A percentile compares a stretch with the other conserved stretches of the same genome.
These are phyloP conservation scores for Propithecus perrieri DNA, from an alignment of 2,797 vertebrate species.

Conservation along the genomic window DNA sequence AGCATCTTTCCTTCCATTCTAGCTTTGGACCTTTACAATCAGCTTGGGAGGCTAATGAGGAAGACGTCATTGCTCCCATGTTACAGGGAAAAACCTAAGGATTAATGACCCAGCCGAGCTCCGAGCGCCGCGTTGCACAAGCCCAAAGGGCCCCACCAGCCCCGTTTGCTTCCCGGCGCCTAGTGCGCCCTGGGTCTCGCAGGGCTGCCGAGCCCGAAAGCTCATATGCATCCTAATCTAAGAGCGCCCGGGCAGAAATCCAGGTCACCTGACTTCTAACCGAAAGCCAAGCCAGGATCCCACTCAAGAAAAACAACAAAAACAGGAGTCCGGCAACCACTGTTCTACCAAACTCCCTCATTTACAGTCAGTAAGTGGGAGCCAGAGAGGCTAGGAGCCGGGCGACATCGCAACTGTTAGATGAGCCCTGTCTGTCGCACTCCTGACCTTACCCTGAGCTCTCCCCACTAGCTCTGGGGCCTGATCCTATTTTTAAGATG, in stretches of 20 bases:
- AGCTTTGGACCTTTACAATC: neutral
- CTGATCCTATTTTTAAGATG: neutral
- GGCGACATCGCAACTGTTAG: fast-evolving
- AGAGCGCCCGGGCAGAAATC: neutral
- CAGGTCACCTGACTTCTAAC: neutral
- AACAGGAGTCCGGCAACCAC: neutral
- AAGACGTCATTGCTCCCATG: fast-evolving
- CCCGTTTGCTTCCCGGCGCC: fast-evolving
- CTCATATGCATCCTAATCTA: fast-evolving
- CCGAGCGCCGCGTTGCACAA: neutral
- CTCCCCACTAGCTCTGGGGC: neutral
- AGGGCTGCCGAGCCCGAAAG: neutral
- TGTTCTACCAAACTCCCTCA: neutral
- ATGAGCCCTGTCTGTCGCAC: too few species aligned
- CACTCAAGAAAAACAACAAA: neutral
- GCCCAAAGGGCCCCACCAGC: neutral
- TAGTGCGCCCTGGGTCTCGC: neutral
- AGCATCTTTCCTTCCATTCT: neutral
- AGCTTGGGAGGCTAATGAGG: neutral
- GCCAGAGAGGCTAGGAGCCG: neutral
- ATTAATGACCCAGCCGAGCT: neutral
- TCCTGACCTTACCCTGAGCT: neutral
- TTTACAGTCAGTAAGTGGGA: neutral
- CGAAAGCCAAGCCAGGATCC: neutral
- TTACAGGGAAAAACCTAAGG: neutral